Conservation (phyloP, 2,888 invertebrate genomes). For the Ophion obscuratus region DNA sequence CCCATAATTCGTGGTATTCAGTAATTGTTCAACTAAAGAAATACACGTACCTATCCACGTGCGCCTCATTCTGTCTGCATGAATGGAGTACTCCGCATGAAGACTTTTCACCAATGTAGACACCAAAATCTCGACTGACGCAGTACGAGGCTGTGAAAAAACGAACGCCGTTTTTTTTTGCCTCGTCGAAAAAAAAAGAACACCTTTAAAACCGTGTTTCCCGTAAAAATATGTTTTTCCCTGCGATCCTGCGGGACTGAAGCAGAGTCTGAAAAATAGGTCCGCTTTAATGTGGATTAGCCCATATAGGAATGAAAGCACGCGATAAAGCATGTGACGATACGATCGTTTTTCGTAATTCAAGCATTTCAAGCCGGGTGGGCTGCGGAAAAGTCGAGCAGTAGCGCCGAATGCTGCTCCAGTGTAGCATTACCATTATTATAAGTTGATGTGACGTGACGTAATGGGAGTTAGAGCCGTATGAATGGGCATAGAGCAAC, state of each 20-base stretch:
- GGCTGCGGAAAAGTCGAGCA: slow-evolving; percentile 57
- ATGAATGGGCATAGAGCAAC: slow-evolving; percentile 84
- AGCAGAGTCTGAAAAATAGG: not conserved
- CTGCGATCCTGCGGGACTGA: not conserved
- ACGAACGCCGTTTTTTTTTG: not conserved
- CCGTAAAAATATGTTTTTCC: not conserved
- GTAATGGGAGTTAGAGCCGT: slow-evolving; percentile 84
- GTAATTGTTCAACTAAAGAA: not conserved
- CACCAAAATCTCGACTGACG: not conserved
- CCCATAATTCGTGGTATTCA: not conserved
- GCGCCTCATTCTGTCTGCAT: not conserved
- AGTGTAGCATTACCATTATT: slow-evolving; percentile 82
- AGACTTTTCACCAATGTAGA: not conserved
- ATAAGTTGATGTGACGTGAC: slow-evolving; percentile 84
- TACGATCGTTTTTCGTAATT: slow-evolving; percentile 79
- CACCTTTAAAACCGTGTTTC: not conserved
- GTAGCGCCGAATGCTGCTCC: slow-evolving; percentile 45
- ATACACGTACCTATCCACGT: not conserved
- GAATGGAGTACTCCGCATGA: not conserved
- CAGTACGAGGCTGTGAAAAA: not conserved
- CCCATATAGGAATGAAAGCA: slow-evolving; percentile 18
- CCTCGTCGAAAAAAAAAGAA: not conserved
- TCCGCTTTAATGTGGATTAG: not conserved
- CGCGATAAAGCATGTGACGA: slow-evolving; percentile 44
- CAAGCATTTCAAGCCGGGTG: slow-evolving; percentile 68